Base-by-base conservation (phyloP, 1,140 invertebrate genomes). In the Maconellicoccus hirsutus region DNA sequence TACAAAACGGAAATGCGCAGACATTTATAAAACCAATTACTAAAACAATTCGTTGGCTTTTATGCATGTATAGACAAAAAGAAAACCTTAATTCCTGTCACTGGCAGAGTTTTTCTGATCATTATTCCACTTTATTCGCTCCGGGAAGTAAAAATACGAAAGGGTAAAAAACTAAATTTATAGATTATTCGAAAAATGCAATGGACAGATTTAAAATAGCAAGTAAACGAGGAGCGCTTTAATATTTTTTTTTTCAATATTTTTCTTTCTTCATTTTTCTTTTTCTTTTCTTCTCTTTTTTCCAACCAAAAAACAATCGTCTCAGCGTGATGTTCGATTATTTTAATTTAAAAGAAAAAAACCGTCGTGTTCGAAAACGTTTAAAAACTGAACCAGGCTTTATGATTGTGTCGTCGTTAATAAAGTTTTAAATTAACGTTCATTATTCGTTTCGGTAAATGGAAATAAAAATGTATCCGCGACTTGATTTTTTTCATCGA, bases 341-440 rank as follows among this genome's bases (percentile, higher is more conserved):
- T 66, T 66, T 66, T 26, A 66, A 66, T 66, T 66, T 66, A 25
- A 16, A n/a, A n/a, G n/a, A n/a, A n/a, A 59, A 59, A 66, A 66
- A 66, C 61, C 22, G 25, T 52, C n/a, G 6, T 19, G 10, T 19
- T 52, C n/a, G n/a, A 52, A 52, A 14, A 14, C 42, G 10, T 52
- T 52, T 52, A 14, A 14, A 52, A 16, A 19, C 12, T 16, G n/a
- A 14, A 19, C 10, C 42, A 52, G 42, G 10, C 42, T 52, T 52
- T 52, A 19, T 52, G 42, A 4, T 4, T 16, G 10, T 52, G 42
- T 52, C 42, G 42, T 52, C 42, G 42, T 19, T 52, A 52, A 52
- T 52, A 52, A 52, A 52, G 10, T 52, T 52, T 52, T 52, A 52
- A 52, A 52, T 52, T 52, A 52, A 52, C 42, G 16, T 52, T 52